Base-by-base conservation (phyloP, 2,888 invertebrate species). In the Pollenia labialis region DNA sequence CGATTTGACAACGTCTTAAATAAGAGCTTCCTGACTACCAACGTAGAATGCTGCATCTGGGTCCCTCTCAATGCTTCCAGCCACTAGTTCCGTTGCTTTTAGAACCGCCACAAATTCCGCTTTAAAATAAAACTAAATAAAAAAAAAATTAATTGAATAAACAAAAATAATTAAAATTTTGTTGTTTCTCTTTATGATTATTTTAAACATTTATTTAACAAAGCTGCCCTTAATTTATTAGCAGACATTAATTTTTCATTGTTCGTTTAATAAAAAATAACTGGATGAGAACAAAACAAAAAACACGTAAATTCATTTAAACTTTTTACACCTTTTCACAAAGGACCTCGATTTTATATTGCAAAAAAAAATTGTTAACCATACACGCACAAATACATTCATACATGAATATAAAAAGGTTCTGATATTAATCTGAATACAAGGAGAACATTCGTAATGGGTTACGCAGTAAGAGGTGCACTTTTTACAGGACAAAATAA, bases 281-380 rank as follows among this genome's bases (percentile, higher is more conserved):
- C 4, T 32, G 32, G 32, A 32, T 32, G 16, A 18, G 7, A 69
- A 10, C 0, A n/a, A 9, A 68, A 68, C 0, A 48, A 32, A 62
- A 11, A 16, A 64, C 64, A 64, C 18, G n/a, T 72, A 58, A 56
- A 72, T 72, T 56, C 56, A 72, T 72, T 58, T 72, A 32, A 71
- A 56, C 9, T 56, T 12, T 71, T 52, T 32, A 56, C 71, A 60
- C n/a, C 71, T 71, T 68, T 52, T 12, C 12, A n/a, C 16, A 16
- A 54, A 16, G 9, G 16, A 54, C 23, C 6, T 2, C 12, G 56
- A 56, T 23, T 56, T 56, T 56, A 56, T 23, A 11, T 56, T 56
- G 32, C 18, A 48, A 42, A 23, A 48, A 69, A 54, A 4, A 68
- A n/a, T 40, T 0, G 0, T 32, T 32, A 4, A 32, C 6, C 32